Conservation (phyloP, 2,113 vertebrate species). For the Larimichthys crocea region DNA sequence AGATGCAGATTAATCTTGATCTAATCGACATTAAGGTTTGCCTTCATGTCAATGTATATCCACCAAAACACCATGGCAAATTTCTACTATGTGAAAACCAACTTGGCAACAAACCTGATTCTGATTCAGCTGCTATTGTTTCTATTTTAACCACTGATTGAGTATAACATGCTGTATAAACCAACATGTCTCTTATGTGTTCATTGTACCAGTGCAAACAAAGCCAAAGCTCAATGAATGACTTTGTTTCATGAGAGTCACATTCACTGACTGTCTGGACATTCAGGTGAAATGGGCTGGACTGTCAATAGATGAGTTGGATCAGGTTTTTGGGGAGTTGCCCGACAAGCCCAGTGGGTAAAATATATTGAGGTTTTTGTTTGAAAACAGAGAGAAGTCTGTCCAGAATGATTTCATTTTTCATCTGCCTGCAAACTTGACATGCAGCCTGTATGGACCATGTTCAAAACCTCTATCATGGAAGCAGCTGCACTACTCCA, state of each 20-base stretch:
- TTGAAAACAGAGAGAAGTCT: not conserved
- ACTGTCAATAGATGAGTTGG: constrained; percentile 17
- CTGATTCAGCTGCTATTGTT: not conserved
- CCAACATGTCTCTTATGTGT: not conserved
- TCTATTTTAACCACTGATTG: not conserved
- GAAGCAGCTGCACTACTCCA: constrained; percentile 23
- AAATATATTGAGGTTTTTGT: not conserved
- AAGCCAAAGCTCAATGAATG: constrained; percentile 6
- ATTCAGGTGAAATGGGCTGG: constrained; percentile 18
- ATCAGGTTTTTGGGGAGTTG: constrained; percentile 10
- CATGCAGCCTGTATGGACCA: constrained; percentile 14
- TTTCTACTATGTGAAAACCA: no score
- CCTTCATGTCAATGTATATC: not conserved
- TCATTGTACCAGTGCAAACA: not conserved
- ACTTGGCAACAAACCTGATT: no score
- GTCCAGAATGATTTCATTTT: constrained; percentile 19
- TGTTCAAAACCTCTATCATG: constrained; percentile 20
- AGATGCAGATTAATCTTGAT: not conserved
- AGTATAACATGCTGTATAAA: constrained; percentile 7
- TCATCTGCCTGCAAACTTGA: constrained; percentile 10
- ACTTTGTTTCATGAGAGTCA: constrained; percentile 12
- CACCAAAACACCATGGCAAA: no score
- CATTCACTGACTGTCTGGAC: not conserved
- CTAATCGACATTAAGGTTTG: not conserved
- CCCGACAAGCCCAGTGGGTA: not conserved